Evolutionary conservation across 2,113 vertebrate genomes (phyloP).

Genomic region (Apteryx mantelli): DNA sequence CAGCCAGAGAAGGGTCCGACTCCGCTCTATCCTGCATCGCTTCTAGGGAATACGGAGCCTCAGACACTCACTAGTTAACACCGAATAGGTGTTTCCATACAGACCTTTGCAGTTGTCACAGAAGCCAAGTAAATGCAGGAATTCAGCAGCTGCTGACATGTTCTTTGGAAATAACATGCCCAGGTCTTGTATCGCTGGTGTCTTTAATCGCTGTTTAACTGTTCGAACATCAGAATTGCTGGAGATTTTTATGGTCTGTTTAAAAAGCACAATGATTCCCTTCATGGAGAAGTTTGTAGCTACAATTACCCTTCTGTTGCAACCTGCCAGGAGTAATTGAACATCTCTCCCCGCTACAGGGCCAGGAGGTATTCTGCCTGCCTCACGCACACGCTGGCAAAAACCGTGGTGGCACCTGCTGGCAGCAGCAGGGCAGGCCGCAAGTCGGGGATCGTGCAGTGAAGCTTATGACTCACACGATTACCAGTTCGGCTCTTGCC

Average conservation of each 20-base stretch:
- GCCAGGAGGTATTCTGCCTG: neutral
- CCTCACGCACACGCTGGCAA: neutral
- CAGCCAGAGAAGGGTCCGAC: too few species aligned
- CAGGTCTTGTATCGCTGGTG: neutral
- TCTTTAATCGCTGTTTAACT: neutral
- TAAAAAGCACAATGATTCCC: neutral
- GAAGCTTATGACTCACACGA: neutral
- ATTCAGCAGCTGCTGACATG: neutral
- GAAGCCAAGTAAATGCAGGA: neutral
- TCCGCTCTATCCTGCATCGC: too few species aligned
- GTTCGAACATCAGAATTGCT: neutral
- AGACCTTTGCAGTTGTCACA: neutral
- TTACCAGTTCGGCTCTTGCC: neutral
- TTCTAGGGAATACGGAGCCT: neutral
- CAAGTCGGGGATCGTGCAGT: neutral
- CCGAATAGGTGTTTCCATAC: neutral
- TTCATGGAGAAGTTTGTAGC: neutral
- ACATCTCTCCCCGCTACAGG: neutral
- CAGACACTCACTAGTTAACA: neutral
- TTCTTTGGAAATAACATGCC: neutral
- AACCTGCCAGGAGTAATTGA: neutral
- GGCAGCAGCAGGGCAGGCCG: too few species aligned
- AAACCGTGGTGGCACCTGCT: neutral
- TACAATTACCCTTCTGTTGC: neutral
- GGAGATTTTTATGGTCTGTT: neutral